Evolutionary conservation across 2,797 vertebrate genomes (phyloP).

Genomic region (Podargus strigoides): DNA sequence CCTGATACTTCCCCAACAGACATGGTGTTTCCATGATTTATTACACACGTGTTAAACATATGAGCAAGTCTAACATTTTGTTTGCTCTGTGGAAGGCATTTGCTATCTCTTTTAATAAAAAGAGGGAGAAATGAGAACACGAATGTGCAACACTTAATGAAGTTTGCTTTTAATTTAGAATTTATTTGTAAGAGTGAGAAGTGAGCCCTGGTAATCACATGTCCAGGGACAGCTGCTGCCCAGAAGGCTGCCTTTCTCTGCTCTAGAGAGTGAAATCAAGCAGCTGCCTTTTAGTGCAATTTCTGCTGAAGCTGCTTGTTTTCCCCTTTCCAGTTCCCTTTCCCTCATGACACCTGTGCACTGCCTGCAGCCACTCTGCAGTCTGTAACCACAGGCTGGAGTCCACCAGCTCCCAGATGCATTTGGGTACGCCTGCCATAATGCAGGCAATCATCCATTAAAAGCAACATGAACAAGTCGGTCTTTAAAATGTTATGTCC

Average conservation of each 20-base stretch:
- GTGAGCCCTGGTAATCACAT: conserved; percentile 28
- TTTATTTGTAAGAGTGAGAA: conserved; percentile 45
- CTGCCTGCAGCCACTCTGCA: not conserved
- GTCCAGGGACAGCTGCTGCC: conserved; percentile 61
- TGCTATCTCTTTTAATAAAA: conserved; percentile 24
- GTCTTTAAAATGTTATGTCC: not conserved
- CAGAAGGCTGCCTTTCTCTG: conserved; percentile 34
- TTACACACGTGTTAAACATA: not conserved
- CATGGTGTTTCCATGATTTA: conserved; percentile 15
- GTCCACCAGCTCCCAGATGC: not conserved
- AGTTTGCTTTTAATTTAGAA: conserved; percentile 59
- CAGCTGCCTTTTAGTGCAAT: conserved; percentile 58
- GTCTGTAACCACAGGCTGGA: not conserved
- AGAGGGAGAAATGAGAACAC: not conserved
- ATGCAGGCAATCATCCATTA: not conserved
- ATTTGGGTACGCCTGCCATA: not conserved
- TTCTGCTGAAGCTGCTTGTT: conserved; percentile 53
- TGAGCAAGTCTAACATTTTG: not conserved
- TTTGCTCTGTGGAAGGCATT: not conserved
- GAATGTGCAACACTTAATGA: not conserved
- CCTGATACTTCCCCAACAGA: conserved; percentile 37
- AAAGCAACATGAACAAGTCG: not conserved
- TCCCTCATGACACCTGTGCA: conserved; percentile 2
- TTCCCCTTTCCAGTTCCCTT: not conserved
- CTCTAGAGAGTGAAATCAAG: conserved; percentile 20